phyloP scores from a whole-genome alignment of 2,113 vertebrate genomes.

The Myodes glareolus region DNA sequence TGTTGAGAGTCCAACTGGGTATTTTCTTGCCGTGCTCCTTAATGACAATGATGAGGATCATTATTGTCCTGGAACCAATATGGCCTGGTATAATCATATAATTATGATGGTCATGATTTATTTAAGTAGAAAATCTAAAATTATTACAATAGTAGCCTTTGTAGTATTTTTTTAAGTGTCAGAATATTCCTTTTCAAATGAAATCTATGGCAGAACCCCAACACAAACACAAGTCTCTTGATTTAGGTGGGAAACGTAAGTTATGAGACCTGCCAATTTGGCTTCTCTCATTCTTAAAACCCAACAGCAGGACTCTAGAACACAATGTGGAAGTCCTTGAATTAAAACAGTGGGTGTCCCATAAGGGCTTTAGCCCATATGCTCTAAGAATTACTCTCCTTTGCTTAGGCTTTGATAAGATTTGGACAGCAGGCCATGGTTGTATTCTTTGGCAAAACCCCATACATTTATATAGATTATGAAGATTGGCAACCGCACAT shows the following conservation, averaged over 20 bases:
- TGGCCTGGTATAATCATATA: neutral
- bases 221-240: neutral
- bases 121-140: conserved; percentile 8
- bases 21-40: neutral
- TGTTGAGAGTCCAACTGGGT: neutral
- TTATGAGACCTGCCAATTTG: neutral
- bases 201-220: neutral
- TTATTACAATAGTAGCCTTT: neutral
- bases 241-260: neutral
- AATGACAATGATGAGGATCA: neutral
- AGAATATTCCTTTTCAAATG: neutral
- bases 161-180: neutral
- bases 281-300: conserved; percentile 1
- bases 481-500: conserved; percentile 34
- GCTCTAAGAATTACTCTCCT: neutral
- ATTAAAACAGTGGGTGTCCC: neutral
- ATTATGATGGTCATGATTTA: neutral
- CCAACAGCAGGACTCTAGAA: neutral
- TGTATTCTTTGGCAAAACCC: conserved; percentile 51
- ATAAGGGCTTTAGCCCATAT: neutral
- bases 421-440: neutral
- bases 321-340: neutral
- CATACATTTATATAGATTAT: conserved; percentile 28
- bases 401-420: conserved; percentile 50
- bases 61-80: neutral